These are phyloP conservation scores for Galaxias olidus DNA, from an alignment of 2,797 vertebrate species.

Conservation along the genomic window DNA sequence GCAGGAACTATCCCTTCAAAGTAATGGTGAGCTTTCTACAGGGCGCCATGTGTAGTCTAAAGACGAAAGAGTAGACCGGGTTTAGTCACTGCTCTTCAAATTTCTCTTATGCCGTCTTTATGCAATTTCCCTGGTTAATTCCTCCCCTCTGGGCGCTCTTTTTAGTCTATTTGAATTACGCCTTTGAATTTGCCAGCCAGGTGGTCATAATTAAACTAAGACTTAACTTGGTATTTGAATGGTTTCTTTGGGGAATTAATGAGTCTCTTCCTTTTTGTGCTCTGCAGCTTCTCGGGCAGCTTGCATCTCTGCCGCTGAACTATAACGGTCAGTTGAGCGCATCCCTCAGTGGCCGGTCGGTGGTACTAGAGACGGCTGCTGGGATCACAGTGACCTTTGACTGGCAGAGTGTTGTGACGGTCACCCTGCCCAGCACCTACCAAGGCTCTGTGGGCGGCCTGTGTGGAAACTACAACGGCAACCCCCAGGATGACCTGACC, in stretches of 20 bases:
- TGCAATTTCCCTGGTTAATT: slow-evolving; percentile 49
- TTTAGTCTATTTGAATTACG: slow-evolving; percentile 60
- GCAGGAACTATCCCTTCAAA: slow-evolving; percentile 62
- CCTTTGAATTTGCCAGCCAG: slow-evolving; percentile 56
- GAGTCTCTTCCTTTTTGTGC: slow-evolving; percentile 30
- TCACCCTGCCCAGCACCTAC: slow-evolving; percentile 77
- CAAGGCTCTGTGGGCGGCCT: slow-evolving; percentile 74
- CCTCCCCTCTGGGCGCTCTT: slow-evolving; percentile 43
- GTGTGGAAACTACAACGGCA: slow-evolving; percentile 80
- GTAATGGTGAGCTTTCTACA: slow-evolving; percentile 70
- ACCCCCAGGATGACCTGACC: slow-evolving; percentile 65
- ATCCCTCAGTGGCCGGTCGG: slow-evolving; percentile 48
- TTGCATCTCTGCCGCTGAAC: slow-evolving; percentile 70
- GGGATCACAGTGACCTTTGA: slow-evolving; percentile 77
- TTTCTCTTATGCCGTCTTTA: too few relatives aligned
- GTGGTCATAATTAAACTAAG: too few relatives aligned
- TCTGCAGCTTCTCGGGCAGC: neutral
- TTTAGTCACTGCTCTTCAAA: too few relatives aligned
- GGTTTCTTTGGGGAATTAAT: slow-evolving; percentile 60
- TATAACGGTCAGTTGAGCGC: slow-evolving; percentile 56
- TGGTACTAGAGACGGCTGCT: slow-evolving; percentile 55
- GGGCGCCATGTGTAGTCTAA: too few relatives aligned
- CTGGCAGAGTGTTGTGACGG: slow-evolving; percentile 66
- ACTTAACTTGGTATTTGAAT: slow-evolving; percentile 60
- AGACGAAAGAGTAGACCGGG: too few relatives aligned